A percentile compares a stretch with the other conserved stretches of the same genome.
These are phyloP conservation scores for Papilio xuthus DNA, from an alignment of 1,140 invertebrate species.

Conservation along the genomic window DNA sequence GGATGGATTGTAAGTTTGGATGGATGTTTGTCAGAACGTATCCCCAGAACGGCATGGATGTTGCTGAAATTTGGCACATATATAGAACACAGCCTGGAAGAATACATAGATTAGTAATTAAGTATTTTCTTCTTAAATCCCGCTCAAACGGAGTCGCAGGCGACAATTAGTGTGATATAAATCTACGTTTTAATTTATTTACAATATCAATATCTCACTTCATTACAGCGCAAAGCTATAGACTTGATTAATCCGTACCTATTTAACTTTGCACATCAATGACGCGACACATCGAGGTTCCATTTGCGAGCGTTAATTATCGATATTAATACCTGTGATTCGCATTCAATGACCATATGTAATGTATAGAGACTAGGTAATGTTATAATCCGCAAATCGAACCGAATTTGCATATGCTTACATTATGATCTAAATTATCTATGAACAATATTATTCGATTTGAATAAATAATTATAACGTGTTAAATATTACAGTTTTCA, in stretches of 20 bases:
- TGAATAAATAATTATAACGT: too few relatives aligned
- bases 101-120: too few relatives aligned
- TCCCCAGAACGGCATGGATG: too few relatives aligned
- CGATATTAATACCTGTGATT: constrained; percentile 59
- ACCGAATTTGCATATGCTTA: constrained; percentile 42
- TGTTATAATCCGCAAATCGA: constrained; percentile 52
- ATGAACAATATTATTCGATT: not conserved
- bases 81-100: too few relatives aligned
- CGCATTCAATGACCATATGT: constrained; percentile 48
- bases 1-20: too few relatives aligned
- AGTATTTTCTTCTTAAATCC: too few relatives aligned
- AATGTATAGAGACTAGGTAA: constrained; percentile 41
- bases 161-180: not conserved
- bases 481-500: too few relatives aligned
- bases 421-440: not conserved
- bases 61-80: too few relatives aligned
- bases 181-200: not conserved
- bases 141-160: too few relatives aligned
- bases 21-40: too few relatives aligned
- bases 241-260: constrained; percentile 18
- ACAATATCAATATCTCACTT: not conserved
- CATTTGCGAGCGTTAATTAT: constrained; percentile 65
- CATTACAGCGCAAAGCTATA: not conserved
- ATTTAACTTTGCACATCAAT: constrained; percentile 27
- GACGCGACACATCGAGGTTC: constrained; percentile 45